phyloP scores from a whole-genome alignment of 2,888 invertebrate species.

The Melikaiella ostensackeni region DNA sequence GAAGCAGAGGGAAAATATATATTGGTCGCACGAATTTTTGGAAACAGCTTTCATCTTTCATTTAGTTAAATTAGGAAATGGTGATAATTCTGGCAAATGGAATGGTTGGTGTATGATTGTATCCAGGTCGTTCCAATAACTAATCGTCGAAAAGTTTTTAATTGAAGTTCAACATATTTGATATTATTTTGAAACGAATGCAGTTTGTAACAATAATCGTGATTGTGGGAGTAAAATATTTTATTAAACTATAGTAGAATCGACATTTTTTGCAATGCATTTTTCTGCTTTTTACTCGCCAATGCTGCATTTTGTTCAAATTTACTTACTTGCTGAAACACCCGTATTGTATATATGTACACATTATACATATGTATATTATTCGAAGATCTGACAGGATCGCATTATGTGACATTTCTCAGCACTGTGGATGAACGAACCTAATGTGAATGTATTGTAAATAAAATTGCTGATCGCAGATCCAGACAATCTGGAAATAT shows the following conservation, averaged over 20 bases:
- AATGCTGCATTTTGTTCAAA: slow-evolving; percentile 31
- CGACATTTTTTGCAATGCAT: not conserved
- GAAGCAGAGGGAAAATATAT: slow-evolving; percentile 3
- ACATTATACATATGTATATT: slow-evolving; percentile 40
- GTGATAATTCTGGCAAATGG: slow-evolving; percentile 1
- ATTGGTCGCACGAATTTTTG: slow-evolving; percentile 16
- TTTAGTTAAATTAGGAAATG: slow-evolving; percentile 31
- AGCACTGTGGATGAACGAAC: slow-evolving; percentile 43
- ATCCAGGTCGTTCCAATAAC: slow-evolving; percentile 1
- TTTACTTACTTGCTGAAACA: slow-evolving; percentile 27
- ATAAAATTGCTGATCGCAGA: slow-evolving; percentile 45
- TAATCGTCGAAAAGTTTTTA: slow-evolving; percentile 45
- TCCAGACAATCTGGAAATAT: slow-evolving; percentile 23
- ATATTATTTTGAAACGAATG: slow-evolving; percentile 2
- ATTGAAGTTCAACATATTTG: not conserved
- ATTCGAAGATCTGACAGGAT: slow-evolving; percentile 30
- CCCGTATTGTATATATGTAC: slow-evolving; percentile 39
- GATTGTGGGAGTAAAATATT: not conserved
- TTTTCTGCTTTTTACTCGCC: slow-evolving; percentile 36
- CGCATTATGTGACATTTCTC: slow-evolving; percentile 33
- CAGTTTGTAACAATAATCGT: not conserved
- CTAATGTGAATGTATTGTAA: slow-evolving; percentile 46
- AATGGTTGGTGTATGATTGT: slow-evolving; percentile 33
- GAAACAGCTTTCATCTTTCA: slow-evolving; percentile 8
- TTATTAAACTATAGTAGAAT: not conserved